These are phyloP conservation scores for Chrysocyon brachyurus DNA, from an alignment of 2,797 vertebrate species.

Conservation along the genomic window DNA sequence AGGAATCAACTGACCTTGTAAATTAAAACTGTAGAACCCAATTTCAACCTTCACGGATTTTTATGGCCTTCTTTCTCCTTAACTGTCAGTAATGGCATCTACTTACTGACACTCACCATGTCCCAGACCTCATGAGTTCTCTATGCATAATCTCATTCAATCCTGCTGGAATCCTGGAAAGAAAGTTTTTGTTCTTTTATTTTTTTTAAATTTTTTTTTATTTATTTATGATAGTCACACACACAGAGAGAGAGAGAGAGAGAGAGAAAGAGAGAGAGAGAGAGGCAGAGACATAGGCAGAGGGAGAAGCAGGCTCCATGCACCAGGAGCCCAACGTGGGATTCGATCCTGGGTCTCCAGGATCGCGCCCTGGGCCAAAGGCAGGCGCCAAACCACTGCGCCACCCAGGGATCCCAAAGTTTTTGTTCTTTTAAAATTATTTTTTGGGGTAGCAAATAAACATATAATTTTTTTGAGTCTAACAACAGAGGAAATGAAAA, in stretches of 20 bases:
- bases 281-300: too few species aligned
- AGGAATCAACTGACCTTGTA: neutral
- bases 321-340: too few species aligned
- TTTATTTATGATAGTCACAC: too few species aligned
- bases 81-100: neutral
- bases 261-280: too few species aligned
- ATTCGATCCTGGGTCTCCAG: too few species aligned
- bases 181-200: neutral
- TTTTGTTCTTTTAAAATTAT: neutral
- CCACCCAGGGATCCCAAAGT: too few species aligned
- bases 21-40: neutral
- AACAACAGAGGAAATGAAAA: slow-evolving; percentile 21
- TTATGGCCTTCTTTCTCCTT: neutral
- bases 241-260: too few species aligned
- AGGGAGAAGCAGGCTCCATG: too few species aligned
- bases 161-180: neutral
- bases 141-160: fast-evolving
- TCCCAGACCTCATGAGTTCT: neutral
- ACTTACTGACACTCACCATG: neutral
- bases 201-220: too few species aligned
- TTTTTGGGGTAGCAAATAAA: neutral
- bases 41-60: neutral
- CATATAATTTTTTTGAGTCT: neutral
- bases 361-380: too few species aligned
- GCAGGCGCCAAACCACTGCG: too few species aligned